Base-by-base conservation (phyloP, 2,888 invertebrate genomes). In the Tipula confusa region DNA sequence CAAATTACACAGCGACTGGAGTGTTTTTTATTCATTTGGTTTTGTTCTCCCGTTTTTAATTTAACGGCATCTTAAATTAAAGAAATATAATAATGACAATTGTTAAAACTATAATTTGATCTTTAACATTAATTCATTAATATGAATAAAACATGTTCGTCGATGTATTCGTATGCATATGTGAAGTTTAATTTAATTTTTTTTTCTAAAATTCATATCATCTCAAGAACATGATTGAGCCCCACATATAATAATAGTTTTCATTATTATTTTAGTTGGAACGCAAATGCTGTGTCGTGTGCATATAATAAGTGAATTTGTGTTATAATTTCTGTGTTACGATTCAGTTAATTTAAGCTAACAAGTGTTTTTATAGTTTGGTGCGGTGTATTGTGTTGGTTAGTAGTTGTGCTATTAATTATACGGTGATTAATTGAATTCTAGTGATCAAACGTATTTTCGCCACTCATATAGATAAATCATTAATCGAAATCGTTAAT, bases 81-180 rank as follows among this genome's bases (percentile, higher is more conserved):
- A 89, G 89, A 89, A 89, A 87, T 86, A 88, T 88, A 89, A 89
- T 88, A 88, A 88, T 87, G 88, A 86, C 87, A 88, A 89, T 89
- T 89, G 88, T 88, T 87, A 82, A 64, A 64, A 24, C 24, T 64
- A 64, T 64, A 64, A 64, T 64, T 64, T 64, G 64, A 64, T 64
- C 64, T 64, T 64, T 64, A 64, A 64, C 64, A 64, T 64, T 24
- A 64, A 64, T 64, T 64, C 64, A 64, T 64, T 64, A 64, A 64
- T 64, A 64, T 64, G 64, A 64, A 64, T 64, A 64, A 64, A 64
- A 9, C 13, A 15, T 43, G 2, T 1, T 36, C 36, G 1, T 38
- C n/a, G n/a, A 4, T 38, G 43, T 43, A 15, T n/a, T n/a, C n/a
- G 9, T 43, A 43, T n/a, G 43, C n/a, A n/a, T 15, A 38, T n/a